Percentiles rank a stretch among this genome's conserved stretches.
Conservation (phyloP, 2,113 vertebrate genomes). For the Chionis minor region DNA sequence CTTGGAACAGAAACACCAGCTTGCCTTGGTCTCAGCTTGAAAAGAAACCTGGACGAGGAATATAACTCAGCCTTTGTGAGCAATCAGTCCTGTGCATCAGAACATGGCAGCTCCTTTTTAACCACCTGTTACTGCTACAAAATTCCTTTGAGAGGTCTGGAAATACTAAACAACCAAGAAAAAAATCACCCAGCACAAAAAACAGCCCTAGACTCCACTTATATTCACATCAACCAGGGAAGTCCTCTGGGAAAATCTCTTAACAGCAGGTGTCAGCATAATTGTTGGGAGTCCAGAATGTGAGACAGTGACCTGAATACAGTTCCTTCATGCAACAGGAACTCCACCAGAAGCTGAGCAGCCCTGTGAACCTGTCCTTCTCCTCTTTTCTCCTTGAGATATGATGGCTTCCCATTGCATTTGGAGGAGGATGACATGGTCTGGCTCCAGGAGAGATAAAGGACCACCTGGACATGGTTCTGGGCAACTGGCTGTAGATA, state of each 20-base stretch:
- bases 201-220: not conserved
- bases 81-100: not conserved
- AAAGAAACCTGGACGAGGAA: not conserved
- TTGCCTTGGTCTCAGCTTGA: not conserved
- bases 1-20: not conserved
- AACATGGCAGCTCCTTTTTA: not conserved
- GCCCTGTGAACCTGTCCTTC: not conserved
- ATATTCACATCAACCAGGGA: not conserved
- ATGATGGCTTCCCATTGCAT: not conserved
- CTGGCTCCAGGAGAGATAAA: not conserved
- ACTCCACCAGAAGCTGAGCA: not conserved
- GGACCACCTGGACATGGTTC: not conserved
- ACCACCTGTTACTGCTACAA: not conserved
- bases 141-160: not conserved
- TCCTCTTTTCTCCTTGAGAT: not conserved
- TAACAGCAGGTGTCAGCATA: not conserved
- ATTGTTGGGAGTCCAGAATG: fast-evolving
- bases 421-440: not conserved
- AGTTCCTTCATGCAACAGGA: not conserved
- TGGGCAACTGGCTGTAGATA: not conserved
- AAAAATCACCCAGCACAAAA: not conserved
- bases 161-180: not conserved
- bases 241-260: not conserved
- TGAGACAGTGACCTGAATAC: not conserved
- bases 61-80: not conserved